A percentile compares a stretch with the other conserved stretches of the same genome.
These are phyloP conservation scores for Synanthedon tipuliformis DNA, from an alignment of 2,888 invertebrate species.

Conservation along the genomic window DNA sequence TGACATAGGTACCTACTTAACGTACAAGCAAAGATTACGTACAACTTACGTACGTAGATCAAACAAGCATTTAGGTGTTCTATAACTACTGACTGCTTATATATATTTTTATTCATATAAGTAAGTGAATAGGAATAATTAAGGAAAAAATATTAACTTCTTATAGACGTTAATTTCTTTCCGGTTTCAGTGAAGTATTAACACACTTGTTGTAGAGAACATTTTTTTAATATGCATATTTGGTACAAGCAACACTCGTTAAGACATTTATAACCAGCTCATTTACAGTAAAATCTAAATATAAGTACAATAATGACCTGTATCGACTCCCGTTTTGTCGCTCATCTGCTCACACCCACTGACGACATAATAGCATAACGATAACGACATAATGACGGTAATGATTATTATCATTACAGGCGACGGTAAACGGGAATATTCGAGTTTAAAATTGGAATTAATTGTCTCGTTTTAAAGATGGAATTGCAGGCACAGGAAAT, in stretches of 20 bases:
- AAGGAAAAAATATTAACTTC: too few species aligned
- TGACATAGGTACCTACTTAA: too few species aligned
- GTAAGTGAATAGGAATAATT: too few species aligned
- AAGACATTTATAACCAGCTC: background rate
- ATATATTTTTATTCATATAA: too few species aligned
- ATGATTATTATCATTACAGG: conserved; percentile 8
- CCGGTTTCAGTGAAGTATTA: too few species aligned
- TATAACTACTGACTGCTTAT: too few species aligned
- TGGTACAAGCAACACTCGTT: background rate
- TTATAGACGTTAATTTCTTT: too few species aligned
- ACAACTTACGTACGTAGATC: too few species aligned
- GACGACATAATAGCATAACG: conserved; percentile 7
- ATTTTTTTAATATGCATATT: background rate
- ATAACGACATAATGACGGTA: conserved; percentile 14
- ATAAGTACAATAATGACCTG: conserved; percentile 1
- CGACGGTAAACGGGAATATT: conserved; percentile 1
- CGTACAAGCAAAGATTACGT: too few species aligned
- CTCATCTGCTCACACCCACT: conserved; percentile 8
- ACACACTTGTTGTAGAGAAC: too few species aligned
- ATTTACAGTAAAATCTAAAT: conserved; percentile 3
- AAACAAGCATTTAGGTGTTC: too few species aligned
- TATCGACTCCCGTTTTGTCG: background rate
- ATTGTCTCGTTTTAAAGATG: background rate
- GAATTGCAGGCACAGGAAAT: background rate
- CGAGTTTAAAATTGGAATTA: background rate